Conservation (phyloP, 2,113 vertebrate genomes). For the Sylvietta virens region DNA sequence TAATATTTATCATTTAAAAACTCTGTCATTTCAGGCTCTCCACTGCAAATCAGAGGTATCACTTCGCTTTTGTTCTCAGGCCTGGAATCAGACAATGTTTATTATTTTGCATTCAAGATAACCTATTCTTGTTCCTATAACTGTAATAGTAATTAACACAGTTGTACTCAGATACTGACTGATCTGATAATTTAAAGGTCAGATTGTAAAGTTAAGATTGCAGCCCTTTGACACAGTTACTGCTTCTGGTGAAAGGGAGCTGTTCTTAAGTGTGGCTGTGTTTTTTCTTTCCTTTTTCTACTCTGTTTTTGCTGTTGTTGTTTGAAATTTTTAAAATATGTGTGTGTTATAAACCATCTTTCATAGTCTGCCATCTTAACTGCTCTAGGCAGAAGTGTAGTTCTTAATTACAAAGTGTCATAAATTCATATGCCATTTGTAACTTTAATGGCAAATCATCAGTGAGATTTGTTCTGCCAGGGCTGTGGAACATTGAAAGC, state of each 20-base stretch:
- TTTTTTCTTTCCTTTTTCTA: background rate
- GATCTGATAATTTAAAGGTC: background rate
- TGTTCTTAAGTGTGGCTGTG: background rate
- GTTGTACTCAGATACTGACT: background rate
- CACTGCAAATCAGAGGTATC: background rate
- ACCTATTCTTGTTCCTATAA: background rate
- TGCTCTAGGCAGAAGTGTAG: background rate
- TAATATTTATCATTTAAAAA: background rate
- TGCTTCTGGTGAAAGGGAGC: background rate
- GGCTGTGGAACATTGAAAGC: conserved; percentile 25
- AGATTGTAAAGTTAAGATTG: background rate
- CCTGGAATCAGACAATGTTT: background rate
- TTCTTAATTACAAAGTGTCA: conserved; percentile 59
- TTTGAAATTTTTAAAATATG: background rate
- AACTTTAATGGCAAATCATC: conserved; percentile 53
- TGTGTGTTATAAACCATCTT: background rate
- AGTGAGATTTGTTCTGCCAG: conserved; percentile 52
- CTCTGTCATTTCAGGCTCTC: background rate
- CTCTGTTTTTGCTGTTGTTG: background rate
- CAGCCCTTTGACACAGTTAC: background rate
- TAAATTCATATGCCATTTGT: conserved; percentile 53
- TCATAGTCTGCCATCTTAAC: background rate
- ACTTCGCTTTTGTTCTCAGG: background rate
- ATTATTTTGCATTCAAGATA: background rate
- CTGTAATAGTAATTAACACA: background rate